Base-by-base conservation (phyloP, 2,888 invertebrate species). In the Vanessa cardui region DNA sequence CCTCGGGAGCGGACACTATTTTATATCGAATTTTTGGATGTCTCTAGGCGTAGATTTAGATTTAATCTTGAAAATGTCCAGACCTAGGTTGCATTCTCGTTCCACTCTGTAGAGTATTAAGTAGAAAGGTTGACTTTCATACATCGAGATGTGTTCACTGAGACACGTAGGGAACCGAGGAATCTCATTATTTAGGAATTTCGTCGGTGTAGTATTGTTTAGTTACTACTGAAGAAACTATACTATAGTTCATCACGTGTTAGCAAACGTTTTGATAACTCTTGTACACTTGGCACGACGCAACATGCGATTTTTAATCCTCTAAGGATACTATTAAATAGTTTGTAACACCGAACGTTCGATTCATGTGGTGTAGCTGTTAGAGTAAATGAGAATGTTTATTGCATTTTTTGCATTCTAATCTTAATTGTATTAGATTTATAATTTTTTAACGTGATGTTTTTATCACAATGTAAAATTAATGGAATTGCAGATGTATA, bases 401-500 rank as follows among this genome's bases (percentile, higher is more conserved):
- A 54, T 65, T 65, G 65, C 65, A 65, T 65, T 65, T 65, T 64
- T 45, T 65, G 52, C 45, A 62, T 59, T 64, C 21, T 26, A 62
- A 26, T 58, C 59, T 60, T 47, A 54, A 54, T 45, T 56, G 60
- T 58, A 58, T 65, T 59, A 45, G 47, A 54, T 66, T 52, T 60
- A 44, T 47, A 54, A 16, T 7, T 45, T 66, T 54, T 60, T 31
- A 52, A 62, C 66, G 62, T 62, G 59, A 66, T 60, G 69, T 50
- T 66, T 62, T 66, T 62, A 39, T 68, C 61, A 64, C 64, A 46
- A 60, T 66, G 33, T 61, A 58, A 80, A 74, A 31, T 31, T 26
- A 54, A 31, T 31, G 81, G 83, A 82, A 82, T 84, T 83, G 79
- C 75, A 66, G 58, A 70, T 81, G 75, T 81, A 80, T 68, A 80